Percentiles rank a stretch among this genome's conserved stretches.
These are phyloP conservation scores for Trachythela sp. DNA, from an alignment of 64 coral and sea anemone genomes.

Conservation along the genomic window DNA sequence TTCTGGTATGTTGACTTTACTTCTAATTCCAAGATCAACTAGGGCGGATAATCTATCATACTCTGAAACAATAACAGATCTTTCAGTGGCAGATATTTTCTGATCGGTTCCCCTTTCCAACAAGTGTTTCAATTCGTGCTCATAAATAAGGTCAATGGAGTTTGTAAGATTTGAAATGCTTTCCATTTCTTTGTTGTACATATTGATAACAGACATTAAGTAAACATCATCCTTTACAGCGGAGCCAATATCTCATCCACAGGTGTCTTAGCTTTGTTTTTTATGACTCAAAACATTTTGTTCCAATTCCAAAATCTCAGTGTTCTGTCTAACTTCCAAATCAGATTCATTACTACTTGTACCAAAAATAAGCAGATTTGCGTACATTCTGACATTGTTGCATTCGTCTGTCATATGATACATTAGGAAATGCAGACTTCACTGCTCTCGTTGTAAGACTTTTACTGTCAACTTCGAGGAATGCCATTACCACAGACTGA, in stretches of 20 bases:
- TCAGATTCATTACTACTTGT: not conserved
- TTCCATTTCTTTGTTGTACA: constrained; percentile 25
- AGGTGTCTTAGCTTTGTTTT: not conserved
- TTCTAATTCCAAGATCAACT: not conserved
- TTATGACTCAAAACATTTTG: not conserved
- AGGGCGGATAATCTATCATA: not conserved
- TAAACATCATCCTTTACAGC: not conserved
- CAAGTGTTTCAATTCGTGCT: constrained; percentile 19
- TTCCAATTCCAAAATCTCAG: not conserved
- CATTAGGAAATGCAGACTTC: not conserved
- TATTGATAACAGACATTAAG: not conserved
- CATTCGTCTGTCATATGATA: not conserved
- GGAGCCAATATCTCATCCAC: not conserved
- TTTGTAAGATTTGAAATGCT: not conserved
- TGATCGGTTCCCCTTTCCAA: not conserved
- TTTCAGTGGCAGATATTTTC: not conserved
- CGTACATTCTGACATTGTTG: not conserved
- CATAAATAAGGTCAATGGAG: constrained; percentile 28
- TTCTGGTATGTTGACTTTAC: not conserved
- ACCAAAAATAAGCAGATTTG: not conserved
- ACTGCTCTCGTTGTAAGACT: constrained; percentile 1
- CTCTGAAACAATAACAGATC: not conserved
- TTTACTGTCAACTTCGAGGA: not conserved
- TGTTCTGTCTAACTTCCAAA: not conserved
- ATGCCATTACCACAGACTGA: not conserved